Base-by-base conservation (phyloP, 2,113 vertebrate species). In the Mobula birostris region DNA sequence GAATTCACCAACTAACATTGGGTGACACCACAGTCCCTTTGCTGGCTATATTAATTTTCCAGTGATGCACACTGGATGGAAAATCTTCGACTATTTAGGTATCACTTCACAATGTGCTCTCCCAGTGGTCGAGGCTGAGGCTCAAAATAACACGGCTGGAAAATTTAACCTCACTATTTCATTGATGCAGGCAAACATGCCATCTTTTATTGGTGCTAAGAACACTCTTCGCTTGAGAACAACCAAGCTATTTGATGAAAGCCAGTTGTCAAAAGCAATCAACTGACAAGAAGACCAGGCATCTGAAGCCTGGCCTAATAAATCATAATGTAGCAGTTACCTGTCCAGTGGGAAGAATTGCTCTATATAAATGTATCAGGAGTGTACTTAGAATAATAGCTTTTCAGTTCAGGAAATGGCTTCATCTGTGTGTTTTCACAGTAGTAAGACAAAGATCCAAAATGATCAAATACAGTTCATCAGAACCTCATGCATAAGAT, bases 121-220 rank as follows among this genome's bases (percentile, higher is more conserved):
- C n/a, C 85, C 29, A 90, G 29, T 90, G 29, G 61, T 27, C 19
- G 61, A 66, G 24, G 9, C 58, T n/a, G 29, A 61, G 7, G 85
- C 85, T 68, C 15, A 63, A 29, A 90, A n/a, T 14, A 90, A 68
- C 29, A 66, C 29, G n/a, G n/a, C n/a, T 66, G 63, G 61, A 66
- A 90, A 90, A 90, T 32, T n/a, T 90, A 87, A 87, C 83, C 27
- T 61, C 27, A 87, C 15, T 40, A 40, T 80, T 87, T 61, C 29
- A 63, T 87, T 61, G 17, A 32, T 32, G 2, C 82, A 61, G 3
- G 48, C 21, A 61, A 27, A 8, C 82, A 66, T 66, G 12, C 14
- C 61, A 68, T 32, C 29, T 90, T n/a, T 32, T 66, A 32, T 19
- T 90, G 61, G n/a, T 19, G 61, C 85, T 32, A 66, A 66, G 58